Evolutionary conservation across 2,113 vertebrate species (phyloP), one percentile per base, ranked within the genome.

Genomic region (Semicossyphus pulcher): DNA sequence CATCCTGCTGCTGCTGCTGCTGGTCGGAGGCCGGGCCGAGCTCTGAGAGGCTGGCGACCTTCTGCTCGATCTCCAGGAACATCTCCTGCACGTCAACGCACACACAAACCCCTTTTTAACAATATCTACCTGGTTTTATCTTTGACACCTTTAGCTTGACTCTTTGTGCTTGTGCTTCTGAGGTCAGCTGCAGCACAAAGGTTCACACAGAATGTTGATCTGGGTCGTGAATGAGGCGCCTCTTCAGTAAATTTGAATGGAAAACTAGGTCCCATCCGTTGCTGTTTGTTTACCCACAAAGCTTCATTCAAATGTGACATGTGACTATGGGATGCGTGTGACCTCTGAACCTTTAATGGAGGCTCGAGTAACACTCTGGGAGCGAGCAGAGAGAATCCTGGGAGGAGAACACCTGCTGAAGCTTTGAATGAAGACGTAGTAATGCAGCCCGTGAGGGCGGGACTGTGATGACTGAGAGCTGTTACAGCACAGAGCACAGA

Each of bases 11-110:
- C 39, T 48, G n/a, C n/a, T 28, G 49, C 34, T 23, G 65, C 16
- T 10, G 70, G 8, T 61, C 74, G 0, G 36, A 1, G 2, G 44
- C n/a, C 7, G 7, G 45, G 10, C 60, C 61, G 26, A 67, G 29
- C 28, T 92, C 88, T 26, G 94, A 72, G 56, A 97, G 78, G 57
- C 59, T 80, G 62, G 80, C 70, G 0, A 97, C 91, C 73, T 95
- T 96, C 86, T 93, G 93, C 86, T 99, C 96, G 29, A 97, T 95
- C 88, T 98, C 95, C 73, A 92, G 90, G 76, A 97, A 92, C 92
- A 93, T 95, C 47, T 93, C 93, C 97, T 98, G 86, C 1, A 76
- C 67, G 32, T 7, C 0, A 14, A 72, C 20, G 76, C 57, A 68
- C 23, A 65, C 29, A 42, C 20, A 4, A n/a, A n/a, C n/a, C n/a